phyloP scores from a whole-genome alignment of 2,113 vertebrate species.

The Pagrus major region DNA sequence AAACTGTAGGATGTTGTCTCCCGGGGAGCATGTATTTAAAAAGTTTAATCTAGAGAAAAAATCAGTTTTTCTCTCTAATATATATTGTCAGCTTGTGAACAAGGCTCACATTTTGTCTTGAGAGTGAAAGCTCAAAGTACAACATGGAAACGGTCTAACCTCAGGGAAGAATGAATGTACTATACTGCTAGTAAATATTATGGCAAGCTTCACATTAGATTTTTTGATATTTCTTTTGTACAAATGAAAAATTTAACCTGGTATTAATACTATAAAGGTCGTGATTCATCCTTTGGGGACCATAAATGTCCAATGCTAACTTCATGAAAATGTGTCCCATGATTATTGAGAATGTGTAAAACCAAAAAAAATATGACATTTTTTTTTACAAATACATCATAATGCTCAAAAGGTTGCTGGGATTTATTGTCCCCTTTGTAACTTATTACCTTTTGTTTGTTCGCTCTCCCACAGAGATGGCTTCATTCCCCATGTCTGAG shows the following conservation, averaged over 20 bases:
- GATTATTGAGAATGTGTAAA: not conserved
- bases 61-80: not conserved
- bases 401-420: not conserved
- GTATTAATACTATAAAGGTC: not conserved
- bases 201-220: not conserved
- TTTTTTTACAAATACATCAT: not conserved
- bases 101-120: not conserved
- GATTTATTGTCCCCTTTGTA: not conserved
- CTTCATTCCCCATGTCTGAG: conserved; percentile 44
- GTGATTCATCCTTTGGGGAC: not conserved
- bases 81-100: not conserved
- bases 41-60: not conserved
- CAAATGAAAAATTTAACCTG: not conserved
- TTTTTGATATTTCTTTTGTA: not conserved
- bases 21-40: not conserved
- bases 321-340: not conserved
- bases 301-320: not conserved
- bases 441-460: not conserved
- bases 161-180: not conserved
- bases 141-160: not conserved
- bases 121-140: not conserved
- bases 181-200: not conserved
- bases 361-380: too few relatives aligned
- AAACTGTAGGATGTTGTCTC: not conserved
- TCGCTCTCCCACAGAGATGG: conserved; percentile 63